phyloP scores from a whole-genome alignment of 2,888 invertebrate genomes.

The Agrochola lychnidis region DNA sequence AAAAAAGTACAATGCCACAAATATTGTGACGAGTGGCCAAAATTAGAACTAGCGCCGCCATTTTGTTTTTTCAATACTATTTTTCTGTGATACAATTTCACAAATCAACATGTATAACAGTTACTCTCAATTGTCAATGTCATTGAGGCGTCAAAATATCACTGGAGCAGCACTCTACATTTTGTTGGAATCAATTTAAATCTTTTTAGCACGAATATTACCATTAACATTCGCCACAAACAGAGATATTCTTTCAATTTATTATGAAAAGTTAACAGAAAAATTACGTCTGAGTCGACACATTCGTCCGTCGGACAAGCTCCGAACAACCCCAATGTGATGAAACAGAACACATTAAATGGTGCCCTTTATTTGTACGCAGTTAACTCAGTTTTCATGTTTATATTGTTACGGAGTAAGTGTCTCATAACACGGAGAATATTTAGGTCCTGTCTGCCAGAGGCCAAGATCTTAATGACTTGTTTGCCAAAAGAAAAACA shows the following conservation, averaged over 20 bases:
- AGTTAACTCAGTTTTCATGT: constrained; percentile 27
- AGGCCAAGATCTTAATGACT: not conserved
- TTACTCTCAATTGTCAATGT: not conserved
- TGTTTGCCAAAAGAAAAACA: not conserved
- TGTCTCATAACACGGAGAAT: constrained; percentile 12
- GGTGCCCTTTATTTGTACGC: constrained; percentile 33
- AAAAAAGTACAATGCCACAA: no score
- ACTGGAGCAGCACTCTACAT: not conserved
- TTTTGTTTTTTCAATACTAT: not conserved
- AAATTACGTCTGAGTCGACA: constrained; percentile 27
- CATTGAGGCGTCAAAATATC: not conserved
- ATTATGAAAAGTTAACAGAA: not conserved
- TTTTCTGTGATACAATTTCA: not conserved
- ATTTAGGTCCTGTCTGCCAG: constrained; percentile 15
- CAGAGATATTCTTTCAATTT: not conserved
- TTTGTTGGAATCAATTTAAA: not conserved
- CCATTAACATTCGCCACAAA: not conserved
- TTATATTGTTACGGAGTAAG: constrained; percentile 31
- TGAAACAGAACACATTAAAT: constrained; percentile 38
- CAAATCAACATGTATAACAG: no score
- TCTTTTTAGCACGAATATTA: no score
- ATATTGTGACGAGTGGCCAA: no score
- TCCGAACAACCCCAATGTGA: constrained; percentile 32
- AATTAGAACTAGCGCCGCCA: no score
- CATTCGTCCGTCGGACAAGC: not conserved